Evolutionary conservation across 2,888 invertebrate species (phyloP).

Genomic region (Mesorhabditis spiculigera): DNA sequence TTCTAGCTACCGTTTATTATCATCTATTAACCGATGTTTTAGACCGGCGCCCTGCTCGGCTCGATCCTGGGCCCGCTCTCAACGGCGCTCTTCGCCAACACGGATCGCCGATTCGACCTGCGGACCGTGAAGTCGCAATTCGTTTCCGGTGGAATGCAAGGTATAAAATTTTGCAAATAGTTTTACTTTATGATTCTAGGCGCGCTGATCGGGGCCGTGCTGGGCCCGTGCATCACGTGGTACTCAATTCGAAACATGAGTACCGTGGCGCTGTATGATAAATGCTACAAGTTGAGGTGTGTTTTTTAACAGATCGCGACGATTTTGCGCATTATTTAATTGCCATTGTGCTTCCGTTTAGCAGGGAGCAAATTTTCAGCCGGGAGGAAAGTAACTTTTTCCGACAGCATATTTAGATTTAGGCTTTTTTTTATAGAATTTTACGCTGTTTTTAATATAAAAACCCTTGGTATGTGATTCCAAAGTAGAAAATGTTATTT

Average conservation of each 20-base stretch:
- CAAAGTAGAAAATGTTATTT: too few relatives aligned
- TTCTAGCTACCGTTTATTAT: background rate
- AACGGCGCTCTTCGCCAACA: background rate
- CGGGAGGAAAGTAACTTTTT: too few relatives aligned
- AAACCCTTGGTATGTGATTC: too few relatives aligned
- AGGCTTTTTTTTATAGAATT: too few relatives aligned
- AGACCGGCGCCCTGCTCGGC: conserved; percentile 43
- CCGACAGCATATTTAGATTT: too few relatives aligned
- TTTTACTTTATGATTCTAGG: conserved; percentile 12
- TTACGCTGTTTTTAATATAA: too few relatives aligned
- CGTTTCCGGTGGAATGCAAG: conserved; percentile 16
- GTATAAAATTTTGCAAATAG: conserved; percentile 14
- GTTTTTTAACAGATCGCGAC: background rate
- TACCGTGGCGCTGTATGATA: conserved; percentile 43
- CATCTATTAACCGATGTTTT: too few relatives aligned
- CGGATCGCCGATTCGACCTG: background rate
- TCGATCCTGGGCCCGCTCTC: conserved; percentile 34
- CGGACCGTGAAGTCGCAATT: background rate
- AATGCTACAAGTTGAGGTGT: conserved; percentile 42
- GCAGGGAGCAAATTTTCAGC: too few relatives aligned
- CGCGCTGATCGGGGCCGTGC: conserved; percentile 29
- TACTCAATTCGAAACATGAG: conserved; percentile 41
- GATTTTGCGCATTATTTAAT: conserved; percentile 1
- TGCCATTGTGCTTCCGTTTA: background rate
- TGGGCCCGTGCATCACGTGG: conserved; percentile 43